Evolutionary conservation across 30 jellyfish, hydroid and myxozoan genomes (phyloP), one percentile per base, ranked within the genome.

Genomic region (Hydractinia symbiolongicarpus): DNA sequence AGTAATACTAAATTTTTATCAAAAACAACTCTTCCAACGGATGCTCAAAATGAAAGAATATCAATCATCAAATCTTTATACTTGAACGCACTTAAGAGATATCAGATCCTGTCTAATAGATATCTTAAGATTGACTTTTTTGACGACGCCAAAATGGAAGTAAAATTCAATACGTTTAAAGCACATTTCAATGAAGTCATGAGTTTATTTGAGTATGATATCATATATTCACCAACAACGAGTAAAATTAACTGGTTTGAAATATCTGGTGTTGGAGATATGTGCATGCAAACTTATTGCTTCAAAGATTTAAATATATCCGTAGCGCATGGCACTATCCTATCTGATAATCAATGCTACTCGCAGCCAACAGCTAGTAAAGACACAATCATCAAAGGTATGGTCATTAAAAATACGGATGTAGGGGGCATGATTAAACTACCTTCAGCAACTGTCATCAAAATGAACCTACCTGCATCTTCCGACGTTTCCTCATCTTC

Each of bases 211-310:
- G 52, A 44, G 7, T 64, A 64, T 64, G 74, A 64, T 51, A 13
- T n/a, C 19, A 13, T 6, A 7, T 64, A 64, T 64, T 64, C 40
- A 7, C 40, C 74, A n/a, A 44, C 19, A 64, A 7, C 16, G 74
- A 7, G 19, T n/a, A n/a, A 4, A 44, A 44, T 64, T 6, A 64
- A 64, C 52, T 51, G 7, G 74, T 64, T 64, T 64, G 40, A 7
- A 8, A 8, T 84, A 19, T 17, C 67, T 50, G 53, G 77, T 5
- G 54, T 62, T 44, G 92, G 92, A 7, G 77, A 67, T 6, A 61
- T 84, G 40, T 84, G 92, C 72, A 30, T 84, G 40, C 82, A 67
- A 11, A 77, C 20, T 0, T 15, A 74, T 17, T 84, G 92, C 77
- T 75, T 84, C 30, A 30, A 20, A 10, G 44, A 84, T 5, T 14